Percentiles rank a stretch among this genome's conserved stretches.
phyloP scores from a whole-genome alignment of 2,888 invertebrate genomes.

The Busseola fusca region DNA sequence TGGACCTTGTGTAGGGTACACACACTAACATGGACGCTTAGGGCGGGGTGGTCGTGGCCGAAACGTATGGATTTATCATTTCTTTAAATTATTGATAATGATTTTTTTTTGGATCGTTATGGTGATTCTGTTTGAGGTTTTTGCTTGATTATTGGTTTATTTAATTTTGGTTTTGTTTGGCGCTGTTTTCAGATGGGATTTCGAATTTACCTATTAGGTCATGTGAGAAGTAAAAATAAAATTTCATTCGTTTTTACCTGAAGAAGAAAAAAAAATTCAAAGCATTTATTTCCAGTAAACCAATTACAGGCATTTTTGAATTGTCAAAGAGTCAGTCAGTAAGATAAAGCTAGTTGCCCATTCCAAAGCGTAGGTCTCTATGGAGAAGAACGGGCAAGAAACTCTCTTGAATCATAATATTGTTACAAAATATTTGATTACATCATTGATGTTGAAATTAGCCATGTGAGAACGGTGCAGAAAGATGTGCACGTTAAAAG shows the following conservation, averaged over 20 bases:
- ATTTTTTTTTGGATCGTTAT: constrained; percentile 25
- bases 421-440: no score
- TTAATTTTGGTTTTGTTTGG: background rate
- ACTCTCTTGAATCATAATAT: no score
- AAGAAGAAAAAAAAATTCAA: no score
- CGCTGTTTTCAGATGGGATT: background rate
- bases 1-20: constrained; percentile 39
- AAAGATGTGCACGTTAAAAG: no score
- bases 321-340: no score
- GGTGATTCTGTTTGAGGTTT: background rate
- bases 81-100: constrained; percentile 40
- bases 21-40: constrained; percentile 62
- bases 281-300: no score
- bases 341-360: no score
- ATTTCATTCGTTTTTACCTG: background rate
- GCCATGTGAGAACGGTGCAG: no score
- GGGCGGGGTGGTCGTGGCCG: constrained; percentile 59
- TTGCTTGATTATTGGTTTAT: background rate
- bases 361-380: no score
- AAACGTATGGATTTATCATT: constrained; percentile 47
- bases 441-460: no score
- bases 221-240: background rate
- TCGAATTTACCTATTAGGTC: background rate
- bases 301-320: no score
- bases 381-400: no score